These are phyloP conservation scores for Zaprionus ghesquierei DNA, from an alignment of 1,140 invertebrate genomes.

Conservation along the genomic window DNA sequence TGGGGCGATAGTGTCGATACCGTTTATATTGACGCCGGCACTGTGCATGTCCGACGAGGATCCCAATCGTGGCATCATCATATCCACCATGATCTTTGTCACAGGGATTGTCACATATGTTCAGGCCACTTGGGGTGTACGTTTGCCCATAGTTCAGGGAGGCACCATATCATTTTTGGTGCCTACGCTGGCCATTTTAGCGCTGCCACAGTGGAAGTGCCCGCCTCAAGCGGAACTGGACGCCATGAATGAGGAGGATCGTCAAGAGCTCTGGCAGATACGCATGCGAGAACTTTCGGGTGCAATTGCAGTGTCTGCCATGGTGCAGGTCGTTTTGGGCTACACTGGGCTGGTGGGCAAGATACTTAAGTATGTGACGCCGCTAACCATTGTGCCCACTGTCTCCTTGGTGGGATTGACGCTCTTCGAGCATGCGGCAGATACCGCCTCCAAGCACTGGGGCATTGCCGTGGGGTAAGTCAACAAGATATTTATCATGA, in stretches of 20 bases:
- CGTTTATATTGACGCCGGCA: slow-evolving; percentile 91
- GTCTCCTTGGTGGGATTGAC: slow-evolving; percentile 91
- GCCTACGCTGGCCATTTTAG: slow-evolving; percentile 92
- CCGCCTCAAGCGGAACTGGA: slow-evolving; percentile 84
- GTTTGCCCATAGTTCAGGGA: slow-evolving; percentile 87
- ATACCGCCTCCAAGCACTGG: slow-evolving; percentile 91
- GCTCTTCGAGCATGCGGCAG: slow-evolving; percentile 90
- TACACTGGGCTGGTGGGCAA: slow-evolving; percentile 88
- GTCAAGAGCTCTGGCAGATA: slow-evolving; percentile 88
- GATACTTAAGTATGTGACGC: slow-evolving; percentile 89
- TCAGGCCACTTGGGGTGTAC: slow-evolving; percentile 91
- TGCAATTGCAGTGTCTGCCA: slow-evolving; percentile 91
- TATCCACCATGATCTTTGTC: slow-evolving; percentile 94
- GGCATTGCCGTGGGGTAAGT: slow-evolving; percentile 89
- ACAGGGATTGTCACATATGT: slow-evolving; percentile 92
- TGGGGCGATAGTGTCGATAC: slow-evolving; percentile 92
- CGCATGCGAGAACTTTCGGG: slow-evolving; percentile 93
- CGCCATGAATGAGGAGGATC: slow-evolving; percentile 85
- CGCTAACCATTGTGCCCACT: slow-evolving; percentile 91
- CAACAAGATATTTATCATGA: not conserved
- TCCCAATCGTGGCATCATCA: slow-evolving; percentile 90
- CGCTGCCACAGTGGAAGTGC: slow-evolving; percentile 90
- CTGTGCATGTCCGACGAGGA: slow-evolving; percentile 92
- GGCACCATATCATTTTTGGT: slow-evolving; percentile 93
- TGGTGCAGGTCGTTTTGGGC: slow-evolving; percentile 90